phyloP scores from a whole-genome alignment of 2,797 vertebrate genomes.

The Acrocephalus scirpaceus region DNA sequence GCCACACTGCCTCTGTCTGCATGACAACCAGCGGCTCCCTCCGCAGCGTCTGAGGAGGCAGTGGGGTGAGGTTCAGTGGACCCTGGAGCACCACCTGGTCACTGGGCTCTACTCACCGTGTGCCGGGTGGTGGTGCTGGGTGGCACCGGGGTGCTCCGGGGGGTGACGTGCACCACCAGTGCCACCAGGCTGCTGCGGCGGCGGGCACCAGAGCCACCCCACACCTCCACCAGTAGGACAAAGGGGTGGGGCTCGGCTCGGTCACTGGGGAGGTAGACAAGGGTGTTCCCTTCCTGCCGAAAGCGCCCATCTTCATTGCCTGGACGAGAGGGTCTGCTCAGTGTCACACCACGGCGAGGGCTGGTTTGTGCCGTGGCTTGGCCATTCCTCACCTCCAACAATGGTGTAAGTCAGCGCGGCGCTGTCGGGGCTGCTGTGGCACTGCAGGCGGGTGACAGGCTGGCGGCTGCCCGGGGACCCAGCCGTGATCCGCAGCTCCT shows the following conservation, averaged over 20 bases:
- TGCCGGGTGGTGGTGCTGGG: not conserved
- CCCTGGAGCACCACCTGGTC: accelerated
- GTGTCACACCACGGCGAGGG: accelerated
- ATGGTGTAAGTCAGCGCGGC: not conserved
- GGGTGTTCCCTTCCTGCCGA: not conserved
- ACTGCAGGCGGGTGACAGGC: not conserved
- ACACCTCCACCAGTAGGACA: slow-evolving; percentile 30
- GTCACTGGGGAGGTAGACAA: not conserved
- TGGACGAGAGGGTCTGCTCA: not conserved
- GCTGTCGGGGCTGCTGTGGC: not conserved
- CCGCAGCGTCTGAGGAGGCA: slow-evolving; percentile 24
- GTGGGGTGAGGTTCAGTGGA: not conserved
- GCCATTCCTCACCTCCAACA: not conserved
- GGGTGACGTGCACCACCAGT: not conserved
- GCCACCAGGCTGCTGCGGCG: not conserved
- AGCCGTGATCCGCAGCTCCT: not conserved
- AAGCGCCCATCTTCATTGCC: not conserved
- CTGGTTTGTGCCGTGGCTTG: not conserved
- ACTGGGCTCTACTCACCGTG: not conserved
- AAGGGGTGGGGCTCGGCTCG: not conserved
- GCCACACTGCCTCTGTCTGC: slow-evolving; percentile 49
- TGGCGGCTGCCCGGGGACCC: not conserved
- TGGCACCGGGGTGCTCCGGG: not conserved
- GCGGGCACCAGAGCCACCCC: accelerated
- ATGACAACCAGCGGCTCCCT: slow-evolving; percentile 51